Evolutionary conservation across 1,140 invertebrate species (phyloP), one percentile per base, ranked within the genome.

Genomic region (Nixonia krombeini): DNA sequence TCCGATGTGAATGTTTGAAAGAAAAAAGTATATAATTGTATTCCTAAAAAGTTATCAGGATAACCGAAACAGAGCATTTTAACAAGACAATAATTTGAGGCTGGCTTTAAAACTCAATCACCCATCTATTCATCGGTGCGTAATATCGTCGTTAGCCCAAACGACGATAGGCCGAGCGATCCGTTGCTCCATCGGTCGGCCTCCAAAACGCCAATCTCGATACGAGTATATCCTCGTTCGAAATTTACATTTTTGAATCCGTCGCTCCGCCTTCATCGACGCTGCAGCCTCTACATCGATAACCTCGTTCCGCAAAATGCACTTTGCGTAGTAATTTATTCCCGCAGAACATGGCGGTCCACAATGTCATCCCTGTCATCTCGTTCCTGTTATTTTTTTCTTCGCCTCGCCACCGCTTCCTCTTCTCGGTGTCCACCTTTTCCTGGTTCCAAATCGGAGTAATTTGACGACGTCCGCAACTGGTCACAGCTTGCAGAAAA

Each of bases 221-320:
- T 66, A 31, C 44, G 50, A 51, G 51, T 46, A 61, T 50, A 56
- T 16, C 13, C 40, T 31, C 15, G 38, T 46, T 41, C 28, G n/a
- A 37, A 67, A 66, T 67, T 67, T 67, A 51, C 64, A 61, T 67
- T 61, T 61, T 67, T 10, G 16, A 42, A 51, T 53, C 21, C 45
- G 25, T 51, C 40, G 64, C 46, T 26, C 64, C 64, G 64, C 64
- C 64, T 47, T 16, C 56, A 29, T 61, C 44, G 44, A 45, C 63
- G 56, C 33, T 28, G 12, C 12, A 46, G 16, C 1, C 33, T 53
- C 13, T 18, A 29, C 23, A 52, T 46, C 47, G 18, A 28, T 41
- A 46, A 31, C 51, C 29, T 41, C 26, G 12, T 59, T 55, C 45
- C 28, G n/a, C n/a, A n/a, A 49, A 56, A 61, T 42, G 52, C 44